Evolutionary conservation across 1,140 invertebrate species (phyloP).

Genomic region (Augochlora pura): DNA sequence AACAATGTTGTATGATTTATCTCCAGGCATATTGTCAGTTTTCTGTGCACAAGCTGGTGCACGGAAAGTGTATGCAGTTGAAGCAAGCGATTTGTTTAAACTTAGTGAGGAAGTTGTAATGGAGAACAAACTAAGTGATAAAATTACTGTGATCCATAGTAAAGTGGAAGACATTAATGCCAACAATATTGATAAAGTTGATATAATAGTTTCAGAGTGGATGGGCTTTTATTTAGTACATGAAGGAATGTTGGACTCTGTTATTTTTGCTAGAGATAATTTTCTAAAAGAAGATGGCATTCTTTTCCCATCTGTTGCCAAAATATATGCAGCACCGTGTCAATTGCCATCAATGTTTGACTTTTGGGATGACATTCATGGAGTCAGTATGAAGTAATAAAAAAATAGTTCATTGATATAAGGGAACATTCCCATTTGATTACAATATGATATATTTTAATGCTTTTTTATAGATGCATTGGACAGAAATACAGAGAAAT

Average conservation of each 20-base stretch:
- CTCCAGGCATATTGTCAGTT: slow-evolving; percentile 94
- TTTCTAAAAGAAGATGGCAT: slow-evolving; percentile 88
- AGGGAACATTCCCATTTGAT: slow-evolving; percentile 77
- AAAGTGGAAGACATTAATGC: slow-evolving; percentile 92
- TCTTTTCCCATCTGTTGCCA: slow-evolving; percentile 80
- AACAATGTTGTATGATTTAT: neutral
- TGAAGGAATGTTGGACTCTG: slow-evolving; percentile 98
- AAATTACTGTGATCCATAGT: slow-evolving; percentile 85
- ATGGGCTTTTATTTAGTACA: slow-evolving; percentile 99
- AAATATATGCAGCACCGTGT: slow-evolving; percentile 82
- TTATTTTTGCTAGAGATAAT: slow-evolving; percentile 94
- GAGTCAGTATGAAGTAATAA: slow-evolving; percentile 95
- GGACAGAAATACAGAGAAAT: slow-evolving; percentile 64
- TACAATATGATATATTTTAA: slow-evolving; percentile 3
- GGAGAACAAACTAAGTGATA: slow-evolving; percentile 85
- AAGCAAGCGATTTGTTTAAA: slow-evolving; percentile 92
- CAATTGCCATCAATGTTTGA: slow-evolving; percentile 85
- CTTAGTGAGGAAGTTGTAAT: slow-evolving; percentile 90
- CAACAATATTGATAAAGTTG: slow-evolving; percentile 88
- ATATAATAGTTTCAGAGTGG: slow-evolving; percentile 99
- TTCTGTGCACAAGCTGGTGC: slow-evolving; percentile 97
- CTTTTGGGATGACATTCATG: slow-evolving; percentile 97
- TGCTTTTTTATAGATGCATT: slow-evolving; percentile 63
- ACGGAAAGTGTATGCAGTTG: slow-evolving; percentile 93
- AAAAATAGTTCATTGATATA: slow-evolving; percentile 82